phyloP scores from a whole-genome alignment of 2,888 invertebrate genomes.

The Alentia gelatinosa region DNA sequence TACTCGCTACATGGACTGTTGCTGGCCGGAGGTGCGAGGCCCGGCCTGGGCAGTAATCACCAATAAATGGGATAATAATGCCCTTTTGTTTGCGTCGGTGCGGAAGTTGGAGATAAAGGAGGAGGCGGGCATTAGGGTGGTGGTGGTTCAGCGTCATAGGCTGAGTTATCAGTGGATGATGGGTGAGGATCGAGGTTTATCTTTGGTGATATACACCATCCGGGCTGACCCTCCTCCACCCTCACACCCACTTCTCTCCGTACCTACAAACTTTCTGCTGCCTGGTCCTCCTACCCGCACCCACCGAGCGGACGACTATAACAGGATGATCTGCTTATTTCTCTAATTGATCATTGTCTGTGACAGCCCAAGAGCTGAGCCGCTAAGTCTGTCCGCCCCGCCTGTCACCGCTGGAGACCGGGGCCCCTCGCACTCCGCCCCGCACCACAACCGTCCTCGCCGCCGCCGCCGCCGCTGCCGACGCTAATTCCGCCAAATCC shows the following conservation, averaged over 20 bases:
- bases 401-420: background rate
- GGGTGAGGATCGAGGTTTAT: background rate
- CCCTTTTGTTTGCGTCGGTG: background rate
- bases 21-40: background rate
- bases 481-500: conserved; percentile 46
- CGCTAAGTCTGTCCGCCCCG: background rate
- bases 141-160: background rate
- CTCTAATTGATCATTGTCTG: conserved; percentile 48
- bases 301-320: background rate
- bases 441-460: background rate
- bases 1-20: background rate
- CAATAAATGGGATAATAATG: conserved; percentile 7
- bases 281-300: background rate
- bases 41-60: background rate
- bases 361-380: background rate
- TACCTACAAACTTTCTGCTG: background rate
- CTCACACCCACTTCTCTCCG: background rate
- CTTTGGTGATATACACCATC: background rate
- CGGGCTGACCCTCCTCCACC: background rate
- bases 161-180: background rate
- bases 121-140: background rate
- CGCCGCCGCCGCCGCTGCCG: background rate
- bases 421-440: background rate
- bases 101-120: conserved; percentile 17
- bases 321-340: conserved; percentile 36